Evolutionary conservation across 2,797 vertebrate genomes (phyloP), one percentile per base, ranked within the genome.

Genomic region (Coluber constrictor): DNA sequence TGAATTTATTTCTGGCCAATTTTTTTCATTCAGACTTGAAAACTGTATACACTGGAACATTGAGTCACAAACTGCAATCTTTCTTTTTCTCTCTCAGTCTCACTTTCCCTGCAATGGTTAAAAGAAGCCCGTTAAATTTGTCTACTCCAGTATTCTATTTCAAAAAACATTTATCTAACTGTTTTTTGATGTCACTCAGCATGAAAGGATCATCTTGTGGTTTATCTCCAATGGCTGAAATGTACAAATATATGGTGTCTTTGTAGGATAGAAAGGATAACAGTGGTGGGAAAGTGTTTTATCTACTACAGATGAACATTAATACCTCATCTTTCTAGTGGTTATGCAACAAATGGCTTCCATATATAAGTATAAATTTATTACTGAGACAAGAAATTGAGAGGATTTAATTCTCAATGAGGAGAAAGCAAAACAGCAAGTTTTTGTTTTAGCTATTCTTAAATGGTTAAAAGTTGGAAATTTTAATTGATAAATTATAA

Each of bases 1-100:
- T 93, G 91, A 66, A 54, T 56, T 32, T n/a, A 89, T 94, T 94
- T n/a, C 16, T 90, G 4, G 23, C 1, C 87, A n/a, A 4, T 87
- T 87, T 37, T 92, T 95, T 74, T 23, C 32, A 43, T 37, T 86
- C 16, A 9, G 1, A 0, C 32, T 60, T 86, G 63, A 92, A 56
- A 83, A 83, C n/a, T 0, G 0, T 3, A 32, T 7, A 61, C 54
- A 79, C 56, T 90, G 47, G n/a, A 87, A 43, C 63, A 29, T 88
- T 57, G 56, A 37, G 9, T 29, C 59, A 47, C 51, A n/a, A 4
- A 0, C 1, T 87, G 0, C 9, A 83, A 83, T 83, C 37, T 47
- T 79, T 8, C 57, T 1, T 16, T 59, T 18, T 20, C 7, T 2
- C 18, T 51, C 59, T 83, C 8, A 43, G 0, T 0, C 2, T 27